Conservation (phyloP, 2,888 invertebrate genomes). For the Biston stratarius region DNA sequence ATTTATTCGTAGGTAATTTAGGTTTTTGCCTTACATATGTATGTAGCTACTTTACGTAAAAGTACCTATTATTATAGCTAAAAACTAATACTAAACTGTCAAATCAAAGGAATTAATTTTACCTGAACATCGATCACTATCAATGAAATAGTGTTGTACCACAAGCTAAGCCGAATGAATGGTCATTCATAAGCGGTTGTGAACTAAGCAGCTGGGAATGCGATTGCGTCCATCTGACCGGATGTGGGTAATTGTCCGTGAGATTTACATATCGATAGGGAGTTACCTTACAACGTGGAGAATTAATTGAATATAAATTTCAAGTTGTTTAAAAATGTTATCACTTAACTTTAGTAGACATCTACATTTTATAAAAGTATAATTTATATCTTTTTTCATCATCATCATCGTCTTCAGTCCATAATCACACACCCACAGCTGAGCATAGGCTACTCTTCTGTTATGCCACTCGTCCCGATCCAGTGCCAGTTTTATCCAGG, state of each 20-base stretch:
- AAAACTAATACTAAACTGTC: constrained; percentile 1
- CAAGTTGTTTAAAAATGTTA: too few species aligned
- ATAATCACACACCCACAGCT: too few species aligned
- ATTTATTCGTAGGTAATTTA: background rate
- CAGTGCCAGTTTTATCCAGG: too few species aligned
- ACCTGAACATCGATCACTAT: background rate
- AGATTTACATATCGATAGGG: constrained; percentile 19
- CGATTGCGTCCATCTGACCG: constrained; percentile 18
- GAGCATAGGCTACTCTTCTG: too few species aligned
- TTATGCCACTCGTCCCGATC: too few species aligned
- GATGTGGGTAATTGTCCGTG: constrained; percentile 13
- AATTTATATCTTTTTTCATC: too few species aligned
- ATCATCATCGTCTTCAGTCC: too few species aligned
- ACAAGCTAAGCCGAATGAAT: constrained; percentile 14
- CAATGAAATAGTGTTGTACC: constrained; percentile 13
- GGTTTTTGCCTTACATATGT: background rate
- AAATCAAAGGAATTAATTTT: background rate
- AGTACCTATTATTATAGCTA: background rate
- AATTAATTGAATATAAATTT: background rate
- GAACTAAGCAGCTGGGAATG: constrained; percentile 24
- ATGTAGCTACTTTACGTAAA: background rate
- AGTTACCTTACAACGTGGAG: constrained; percentile 16
- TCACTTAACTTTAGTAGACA: too few species aligned
- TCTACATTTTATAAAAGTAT: too few species aligned
- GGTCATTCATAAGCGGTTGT: constrained; percentile 7